These are phyloP conservation scores for Ctenosaura bakeri DNA, from an alignment of 2,797 vertebrate genomes.

Conservation along the genomic window DNA sequence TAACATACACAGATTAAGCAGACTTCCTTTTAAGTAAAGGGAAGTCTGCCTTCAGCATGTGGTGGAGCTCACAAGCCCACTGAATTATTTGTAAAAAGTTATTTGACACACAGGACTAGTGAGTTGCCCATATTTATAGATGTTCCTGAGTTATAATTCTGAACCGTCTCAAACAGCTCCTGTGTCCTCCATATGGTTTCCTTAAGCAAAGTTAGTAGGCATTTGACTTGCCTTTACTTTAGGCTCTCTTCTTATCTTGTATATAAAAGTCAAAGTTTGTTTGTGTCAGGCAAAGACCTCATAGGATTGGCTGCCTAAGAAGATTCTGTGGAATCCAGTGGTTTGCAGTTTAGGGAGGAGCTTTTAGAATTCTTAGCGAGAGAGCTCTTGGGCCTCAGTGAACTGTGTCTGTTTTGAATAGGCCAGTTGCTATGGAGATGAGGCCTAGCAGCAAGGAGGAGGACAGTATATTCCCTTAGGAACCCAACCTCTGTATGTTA, in stretches of 20 bases:
- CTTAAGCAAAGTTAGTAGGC: neutral
- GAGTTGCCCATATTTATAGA: neutral
- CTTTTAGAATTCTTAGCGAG: too few relatives aligned
- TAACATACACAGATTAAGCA: neutral
- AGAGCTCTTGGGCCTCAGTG: too few relatives aligned
- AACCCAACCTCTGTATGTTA: too few relatives aligned
- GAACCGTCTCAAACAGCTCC: neutral
- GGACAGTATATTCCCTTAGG: too few relatives aligned
- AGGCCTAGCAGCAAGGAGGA: too few relatives aligned
- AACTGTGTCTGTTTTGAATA: too few relatives aligned
- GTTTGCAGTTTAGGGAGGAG: too few relatives aligned
- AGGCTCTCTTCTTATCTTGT: neutral
- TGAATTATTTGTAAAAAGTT: neutral
- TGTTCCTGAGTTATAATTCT: neutral
- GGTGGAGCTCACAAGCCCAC: neutral
- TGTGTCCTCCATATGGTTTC: neutral
- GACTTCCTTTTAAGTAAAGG: neutral
- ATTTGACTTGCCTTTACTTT: neutral
- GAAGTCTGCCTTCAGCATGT: neutral
- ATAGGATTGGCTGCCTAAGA: too few relatives aligned
- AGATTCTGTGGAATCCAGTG: too few relatives aligned
- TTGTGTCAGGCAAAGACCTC: too few relatives aligned
- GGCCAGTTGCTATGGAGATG: too few relatives aligned
- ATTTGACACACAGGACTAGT: neutral
- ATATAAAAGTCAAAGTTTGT: too few relatives aligned